Percentiles rank a stretch among this genome's conserved stretches.
These are phyloP conservation scores for Charadrius vociferus DNA, from an alignment of 2,113 vertebrate genomes.

Conservation along the genomic window DNA sequence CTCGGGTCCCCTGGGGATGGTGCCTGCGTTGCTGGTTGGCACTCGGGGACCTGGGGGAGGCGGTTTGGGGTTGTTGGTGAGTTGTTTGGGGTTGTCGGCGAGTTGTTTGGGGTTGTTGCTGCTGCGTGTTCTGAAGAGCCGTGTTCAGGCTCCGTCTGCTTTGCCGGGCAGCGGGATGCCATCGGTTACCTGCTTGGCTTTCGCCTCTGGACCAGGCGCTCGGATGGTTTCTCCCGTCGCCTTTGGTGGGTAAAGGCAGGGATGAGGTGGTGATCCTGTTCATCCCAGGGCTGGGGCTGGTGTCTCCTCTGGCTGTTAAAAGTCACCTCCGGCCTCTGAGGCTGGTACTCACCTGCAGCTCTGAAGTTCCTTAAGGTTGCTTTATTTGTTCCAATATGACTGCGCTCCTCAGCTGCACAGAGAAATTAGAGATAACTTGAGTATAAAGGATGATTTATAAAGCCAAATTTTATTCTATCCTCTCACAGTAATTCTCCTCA, in stretches of 20 bases:
- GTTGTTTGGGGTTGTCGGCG: too few species aligned
- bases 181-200: accelerated
- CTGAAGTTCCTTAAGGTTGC: not conserved
- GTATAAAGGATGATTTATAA: conserved; percentile 41
- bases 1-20: too few species aligned
- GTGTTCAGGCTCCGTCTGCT: not conserved
- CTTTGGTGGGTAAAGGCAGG: not conserved
- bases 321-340: not conserved
- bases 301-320: not conserved
- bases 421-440: not conserved
- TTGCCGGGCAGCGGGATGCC: accelerated
- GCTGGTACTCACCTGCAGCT: not conserved
- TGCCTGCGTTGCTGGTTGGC: too few species aligned
- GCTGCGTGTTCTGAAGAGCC: too few species aligned
- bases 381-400: not conserved
- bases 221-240: too few species aligned
- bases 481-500: conserved; percentile 50
- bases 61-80: too few species aligned
- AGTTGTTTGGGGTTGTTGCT: too few species aligned
- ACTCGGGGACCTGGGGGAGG: too few species aligned
- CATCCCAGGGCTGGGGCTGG: not conserved
- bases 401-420: not conserved
- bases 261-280: not conserved
- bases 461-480: conserved; percentile 52
- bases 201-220: not conserved